Evolutionary conservation across 1,140 invertebrate species (phyloP).

Genomic region (Drosophila nikananu): DNA sequence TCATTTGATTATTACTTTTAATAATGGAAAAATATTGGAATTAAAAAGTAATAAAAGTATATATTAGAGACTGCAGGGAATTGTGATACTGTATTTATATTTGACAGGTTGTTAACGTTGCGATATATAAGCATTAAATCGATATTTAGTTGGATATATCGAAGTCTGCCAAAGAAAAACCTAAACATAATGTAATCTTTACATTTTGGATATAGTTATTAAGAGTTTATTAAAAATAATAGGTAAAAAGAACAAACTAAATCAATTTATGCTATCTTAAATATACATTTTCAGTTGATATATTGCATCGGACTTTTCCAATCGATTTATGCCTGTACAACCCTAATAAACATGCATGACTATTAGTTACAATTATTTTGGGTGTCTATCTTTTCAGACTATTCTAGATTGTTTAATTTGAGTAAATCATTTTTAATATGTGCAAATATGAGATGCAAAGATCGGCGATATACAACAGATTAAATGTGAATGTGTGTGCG

Average conservation of each 20-base stretch:
- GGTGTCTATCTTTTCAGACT: background rate
- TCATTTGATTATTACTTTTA: background rate
- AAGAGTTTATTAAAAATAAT: no score
- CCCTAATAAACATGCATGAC: background rate
- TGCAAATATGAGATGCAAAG: constrained; percentile 11
- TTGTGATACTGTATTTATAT: no score
- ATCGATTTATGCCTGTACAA: background rate
- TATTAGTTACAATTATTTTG: background rate
- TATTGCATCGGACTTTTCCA: background rate
- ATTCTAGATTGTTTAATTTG: background rate
- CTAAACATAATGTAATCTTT: no score
- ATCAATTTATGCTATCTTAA: no score
- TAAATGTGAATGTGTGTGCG: background rate
- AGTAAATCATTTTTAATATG: constrained; percentile 11
- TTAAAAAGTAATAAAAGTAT: background rate
- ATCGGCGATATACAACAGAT: constrained; percentile 4
- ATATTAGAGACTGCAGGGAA: no score
- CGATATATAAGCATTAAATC: no score
- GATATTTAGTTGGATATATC: no score
- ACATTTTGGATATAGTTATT: no score
- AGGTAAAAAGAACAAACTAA: no score
- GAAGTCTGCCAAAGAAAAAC: no score
- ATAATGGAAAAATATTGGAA: background rate
- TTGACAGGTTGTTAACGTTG: no score
- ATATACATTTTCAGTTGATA: background rate